Base-by-base conservation (phyloP, 2,113 vertebrate genomes). In the Peucedramus taeniatus region DNA sequence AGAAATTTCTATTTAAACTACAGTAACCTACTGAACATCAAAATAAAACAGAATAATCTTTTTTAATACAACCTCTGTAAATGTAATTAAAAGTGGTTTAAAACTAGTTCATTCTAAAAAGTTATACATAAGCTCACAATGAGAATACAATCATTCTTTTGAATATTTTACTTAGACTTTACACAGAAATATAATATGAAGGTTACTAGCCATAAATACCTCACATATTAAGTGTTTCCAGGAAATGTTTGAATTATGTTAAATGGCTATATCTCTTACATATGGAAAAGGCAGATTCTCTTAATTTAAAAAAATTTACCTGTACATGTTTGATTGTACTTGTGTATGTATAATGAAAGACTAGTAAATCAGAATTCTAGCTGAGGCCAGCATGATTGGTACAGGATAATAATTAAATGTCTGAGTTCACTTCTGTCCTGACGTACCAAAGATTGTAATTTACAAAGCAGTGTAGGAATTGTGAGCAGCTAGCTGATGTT, bases 61-160 rank as follows among this genome's bases (percentile, higher is more conserved):
- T 93, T 93, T 63, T 63, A 59, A 40, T 91, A 70, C 3, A 3
- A 71, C 26, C 37, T 81, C 37, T 82, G 33, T 92, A 94, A 83
- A 77, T 83, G 64, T 93, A 94, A 95, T 93, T 96, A 95, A 78
- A 72, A 92, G 19, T 53, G 50, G 59, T 39, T 95, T 95, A 93
- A 95, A 96, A 85, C 35, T 88, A 91, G 44, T 31, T 63, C 22
- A 60, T 91, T 77, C 75, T 87, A 70, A 89, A 54, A 79, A 90
- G 23, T 90, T 83, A 54, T 57, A 66, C 40, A 79, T 68, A 94
- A 89, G n/a, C 31, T 94, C 39, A 59, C 4, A 12, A 57, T 83
- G 74, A 95, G 69, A 95, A 78, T 90, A n/a, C 71, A 94, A 76
- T 89, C 3, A 63, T 96, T 95, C 35, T 61, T 89, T 45, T 61